Conservation (phyloP, 2,888 invertebrate species). For the Antitype chi region DNA sequence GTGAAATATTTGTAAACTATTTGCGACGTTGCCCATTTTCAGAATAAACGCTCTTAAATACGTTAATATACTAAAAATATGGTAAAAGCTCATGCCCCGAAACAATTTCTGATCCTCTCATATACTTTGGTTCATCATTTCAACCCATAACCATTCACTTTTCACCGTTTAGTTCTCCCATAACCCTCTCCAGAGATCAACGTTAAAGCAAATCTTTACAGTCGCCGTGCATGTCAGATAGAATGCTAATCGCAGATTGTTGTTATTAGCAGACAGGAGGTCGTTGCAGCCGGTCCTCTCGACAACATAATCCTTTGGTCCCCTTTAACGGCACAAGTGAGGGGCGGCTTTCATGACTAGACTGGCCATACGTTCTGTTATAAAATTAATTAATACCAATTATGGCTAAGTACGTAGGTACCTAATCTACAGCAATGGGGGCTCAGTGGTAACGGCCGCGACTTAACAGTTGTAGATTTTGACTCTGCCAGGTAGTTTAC, state of each 20-base stretch:
- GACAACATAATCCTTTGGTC: slow-evolving; percentile 33
- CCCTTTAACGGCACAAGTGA: slow-evolving; percentile 17
- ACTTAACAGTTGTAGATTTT: no score
- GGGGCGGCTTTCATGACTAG: not conserved
- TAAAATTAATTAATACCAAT: not conserved
- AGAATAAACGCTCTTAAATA: no score
- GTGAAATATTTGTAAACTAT: no score
- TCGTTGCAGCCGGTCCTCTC: slow-evolving; percentile 14
- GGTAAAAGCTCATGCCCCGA: not conserved
- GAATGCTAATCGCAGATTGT: slow-evolving; percentile 31
- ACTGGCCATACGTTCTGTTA: not conserved
- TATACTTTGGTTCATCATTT: not conserved
- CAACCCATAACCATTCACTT: not conserved
- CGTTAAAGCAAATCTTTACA: slow-evolving; percentile 9
- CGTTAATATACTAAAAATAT: not conserved
- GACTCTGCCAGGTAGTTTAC: no score
- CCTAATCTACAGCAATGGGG: not conserved
- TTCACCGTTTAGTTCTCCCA: not conserved
- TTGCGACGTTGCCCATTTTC: no score
- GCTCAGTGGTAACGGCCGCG: no score
- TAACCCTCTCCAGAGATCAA: not conserved
- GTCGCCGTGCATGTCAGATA: slow-evolving; percentile 4
- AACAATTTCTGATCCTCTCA: not conserved
- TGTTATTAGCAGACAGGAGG: slow-evolving; percentile 21
- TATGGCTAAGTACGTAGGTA: not conserved